A percentile compares a stretch with the other conserved stretches of the same genome.
Conservation (phyloP, 1,140 invertebrate species). For the Diorhabda elongata region DNA sequence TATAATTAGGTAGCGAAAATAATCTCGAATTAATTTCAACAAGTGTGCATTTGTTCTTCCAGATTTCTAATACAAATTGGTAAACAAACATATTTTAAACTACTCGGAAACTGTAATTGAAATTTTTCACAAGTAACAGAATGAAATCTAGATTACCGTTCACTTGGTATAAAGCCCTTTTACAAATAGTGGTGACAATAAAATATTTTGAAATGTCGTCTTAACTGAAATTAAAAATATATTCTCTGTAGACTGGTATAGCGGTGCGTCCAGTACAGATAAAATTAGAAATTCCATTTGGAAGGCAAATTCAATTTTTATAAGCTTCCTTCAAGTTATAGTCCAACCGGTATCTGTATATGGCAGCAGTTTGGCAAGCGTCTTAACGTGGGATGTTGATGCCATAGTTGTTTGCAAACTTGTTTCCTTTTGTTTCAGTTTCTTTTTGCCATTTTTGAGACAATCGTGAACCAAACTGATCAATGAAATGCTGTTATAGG, state of each 20-base stretch:
- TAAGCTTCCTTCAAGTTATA: conserved; percentile 8
- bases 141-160: too few species aligned
- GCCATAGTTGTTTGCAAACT: conserved; percentile 16
- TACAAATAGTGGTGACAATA: too few species aligned
- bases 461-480: conserved; percentile 18
- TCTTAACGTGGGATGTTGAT: conserved; percentile 12
- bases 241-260: conserved; percentile 4
- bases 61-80: too few species aligned
- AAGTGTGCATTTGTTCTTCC: too few species aligned
- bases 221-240: neutral
- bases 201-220: too few species aligned
- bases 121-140: too few species aligned
- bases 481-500: conserved; percentile 13
- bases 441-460: conserved; percentile 14
- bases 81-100: too few species aligned
- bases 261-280: neutral
- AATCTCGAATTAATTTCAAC: too few species aligned
- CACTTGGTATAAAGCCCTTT: too few species aligned
- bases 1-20: too few species aligned
- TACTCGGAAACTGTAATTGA: too few species aligned
- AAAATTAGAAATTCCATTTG: conserved; percentile 19
- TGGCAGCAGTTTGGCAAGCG: conserved; percentile 11
- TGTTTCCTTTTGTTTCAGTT: conserved; percentile 10
- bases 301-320: conserved; percentile 19
- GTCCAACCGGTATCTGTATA: conserved; percentile 10